Evolutionary conservation across 1,140 invertebrate species (phyloP).

Genomic region (Muscidifurax raptorellus): DNA sequence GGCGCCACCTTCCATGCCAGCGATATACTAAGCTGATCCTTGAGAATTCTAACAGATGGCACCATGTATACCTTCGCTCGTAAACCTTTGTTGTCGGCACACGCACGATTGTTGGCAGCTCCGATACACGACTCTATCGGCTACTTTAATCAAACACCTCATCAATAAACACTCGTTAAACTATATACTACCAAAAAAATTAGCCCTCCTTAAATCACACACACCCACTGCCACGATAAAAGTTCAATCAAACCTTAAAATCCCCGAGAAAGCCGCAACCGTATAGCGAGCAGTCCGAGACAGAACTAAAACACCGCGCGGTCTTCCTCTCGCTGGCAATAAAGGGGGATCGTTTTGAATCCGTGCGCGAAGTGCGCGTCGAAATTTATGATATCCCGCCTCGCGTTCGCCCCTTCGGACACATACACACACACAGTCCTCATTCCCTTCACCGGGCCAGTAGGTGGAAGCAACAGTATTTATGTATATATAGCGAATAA

Average conservation of each 20-base stretch:
- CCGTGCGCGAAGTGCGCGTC: conserved; percentile 68
- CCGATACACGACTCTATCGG: neutral
- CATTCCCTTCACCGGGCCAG: neutral
- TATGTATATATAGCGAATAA: conserved; percentile 34
- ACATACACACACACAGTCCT: neutral
- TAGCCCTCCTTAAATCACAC: no score
- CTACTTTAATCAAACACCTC: neutral
- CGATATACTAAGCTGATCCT: neutral
- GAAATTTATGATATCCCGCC: conserved; percentile 74
- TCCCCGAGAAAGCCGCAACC: neutral
- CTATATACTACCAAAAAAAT: no score
- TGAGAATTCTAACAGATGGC: conserved; percentile 37
- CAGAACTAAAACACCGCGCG: conserved; percentile 65
- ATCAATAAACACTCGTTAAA: no score
- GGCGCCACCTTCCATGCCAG: conserved; percentile 37
- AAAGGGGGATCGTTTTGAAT: conserved; percentile 75
- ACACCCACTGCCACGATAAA: no score
- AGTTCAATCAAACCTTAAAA: no score
- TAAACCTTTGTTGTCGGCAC: neutral
- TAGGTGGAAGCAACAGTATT: neutral
- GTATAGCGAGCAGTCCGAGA: conserved; percentile 57
- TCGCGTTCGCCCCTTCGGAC: neutral
- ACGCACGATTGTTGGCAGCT: neutral
- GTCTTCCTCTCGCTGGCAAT: conserved; percentile 62
- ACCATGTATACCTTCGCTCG: neutral